Base-by-base conservation (phyloP, 2,797 vertebrate genomes). In the Sciurus carolinensis region DNA sequence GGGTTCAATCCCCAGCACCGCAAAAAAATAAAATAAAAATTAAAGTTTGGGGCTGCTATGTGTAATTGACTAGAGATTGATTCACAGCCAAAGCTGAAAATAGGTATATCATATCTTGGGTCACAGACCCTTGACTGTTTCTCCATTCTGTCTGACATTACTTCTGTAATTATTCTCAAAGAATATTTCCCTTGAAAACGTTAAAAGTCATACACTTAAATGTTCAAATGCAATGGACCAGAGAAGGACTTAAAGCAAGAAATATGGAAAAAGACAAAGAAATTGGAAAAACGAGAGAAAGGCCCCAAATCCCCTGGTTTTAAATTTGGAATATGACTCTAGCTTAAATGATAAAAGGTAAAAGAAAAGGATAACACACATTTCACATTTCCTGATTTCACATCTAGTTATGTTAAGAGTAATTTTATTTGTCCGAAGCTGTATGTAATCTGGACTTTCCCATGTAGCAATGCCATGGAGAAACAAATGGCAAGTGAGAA, bases 111-210 rank as follows among this genome's bases (percentile, higher is more conserved):
- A 75, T 4, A 52, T 47, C 22, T 92, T 44, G 8, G 20, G 4
- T 87, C 47, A 57, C 1, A n/a, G 52, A 57, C 1, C 26, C 62
- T 73, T 26, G 24, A 64, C 39, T 18, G 10, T 2, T 50, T 20
- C 77, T 83, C 26, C 52, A 95, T 71, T 88, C 54, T 89, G 57
- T 39, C 67, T 44, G 88, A 90, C 18, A 67, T 36, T 54, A 69
- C 24, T 97, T 94, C 62, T 75, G 2, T 67, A 85, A 88, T 47
- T 92, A 82, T 75, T 96, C 69, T 80, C 22, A 92, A 59, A 87
- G 59, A 80, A 24, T 57, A 80, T 71, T 93, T 91, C 57, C 85
- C 72, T 84, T 93, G 13, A 91, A 95, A 93, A 83, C 67, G 71
- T 12, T 85, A 36, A 86, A 3, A 72, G 73, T 88, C 44, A 67